Percentiles rank a stretch among this genome's conserved stretches.
Conservation (phyloP, 2,888 invertebrate genomes). For the Temnothorax unifasciatus region DNA sequence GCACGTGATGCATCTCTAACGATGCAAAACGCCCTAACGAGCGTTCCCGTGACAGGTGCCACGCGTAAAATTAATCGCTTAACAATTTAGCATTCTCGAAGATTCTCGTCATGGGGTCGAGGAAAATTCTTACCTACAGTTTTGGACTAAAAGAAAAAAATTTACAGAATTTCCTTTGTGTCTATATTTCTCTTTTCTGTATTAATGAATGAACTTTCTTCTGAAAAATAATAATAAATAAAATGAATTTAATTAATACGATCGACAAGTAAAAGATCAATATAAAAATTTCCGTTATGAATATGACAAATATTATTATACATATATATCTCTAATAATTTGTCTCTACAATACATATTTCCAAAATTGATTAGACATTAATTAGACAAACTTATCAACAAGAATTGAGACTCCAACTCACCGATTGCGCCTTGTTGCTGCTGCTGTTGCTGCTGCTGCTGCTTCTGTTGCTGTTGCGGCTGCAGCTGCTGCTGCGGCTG, state of each 20-base stretch:
- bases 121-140: neutral
- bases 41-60: neutral
- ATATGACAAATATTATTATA: neutral
- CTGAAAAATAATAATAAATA: neutral
- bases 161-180: neutral
- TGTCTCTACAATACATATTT: neutral
- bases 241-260: neutral
- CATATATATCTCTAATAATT: too few relatives aligned
- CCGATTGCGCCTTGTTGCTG: conserved; percentile 87
- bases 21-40: neutral
- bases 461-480: conserved; percentile 88
- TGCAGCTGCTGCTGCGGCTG: too few relatives aligned
- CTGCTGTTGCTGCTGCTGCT: conserved; percentile 83
- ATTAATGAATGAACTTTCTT: neutral
- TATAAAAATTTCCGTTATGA: neutral
- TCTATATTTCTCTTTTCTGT: too few relatives aligned
- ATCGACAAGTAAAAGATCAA: neutral
- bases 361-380: neutral
- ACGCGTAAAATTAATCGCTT: neutral
- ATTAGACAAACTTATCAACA: neutral
- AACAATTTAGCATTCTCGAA: neutral
- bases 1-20: neutral
- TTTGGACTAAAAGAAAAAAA: neutral
- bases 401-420: conserved; percentile 74
- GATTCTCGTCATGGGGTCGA: neutral